A percentile compares a stretch with the other conserved stretches of the same genome.
phyloP scores from a whole-genome alignment of 2,888 invertebrate species.

The Drosophila monieri region DNA sequence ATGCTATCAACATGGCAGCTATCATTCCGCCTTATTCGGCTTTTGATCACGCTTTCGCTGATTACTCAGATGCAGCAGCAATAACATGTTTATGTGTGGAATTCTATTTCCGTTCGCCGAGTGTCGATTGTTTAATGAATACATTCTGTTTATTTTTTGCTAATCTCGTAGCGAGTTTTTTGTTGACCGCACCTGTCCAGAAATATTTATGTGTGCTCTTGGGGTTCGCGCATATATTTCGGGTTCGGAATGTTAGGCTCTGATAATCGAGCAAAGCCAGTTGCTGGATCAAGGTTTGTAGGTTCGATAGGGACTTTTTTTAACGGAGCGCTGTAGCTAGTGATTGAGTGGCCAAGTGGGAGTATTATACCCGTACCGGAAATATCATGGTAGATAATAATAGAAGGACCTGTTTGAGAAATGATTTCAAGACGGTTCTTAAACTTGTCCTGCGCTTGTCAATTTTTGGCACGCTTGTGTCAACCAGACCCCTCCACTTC shows the following conservation, averaged over 20 bases:
- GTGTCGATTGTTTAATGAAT: slow-evolving; percentile 47
- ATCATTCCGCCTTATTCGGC: slow-evolving; percentile 24
- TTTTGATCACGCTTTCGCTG: slow-evolving; percentile 8
- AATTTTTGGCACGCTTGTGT: background rate
- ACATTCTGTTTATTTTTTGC: slow-evolving; percentile 35
- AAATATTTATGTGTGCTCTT: slow-evolving; percentile 4
- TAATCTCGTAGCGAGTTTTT: slow-evolving; percentile 34
- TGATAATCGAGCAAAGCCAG: slow-evolving; percentile 1
- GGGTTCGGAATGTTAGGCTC: background rate
- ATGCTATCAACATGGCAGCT: slow-evolving; percentile 27
- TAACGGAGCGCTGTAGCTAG: slow-evolving; percentile 16
- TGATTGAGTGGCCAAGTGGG: background rate
- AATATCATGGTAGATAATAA: too few species aligned
- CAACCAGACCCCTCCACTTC: background rate
- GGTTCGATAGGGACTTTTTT: slow-evolving; percentile 19
- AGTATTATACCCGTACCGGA: background rate
- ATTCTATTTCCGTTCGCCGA: slow-evolving; percentile 55
- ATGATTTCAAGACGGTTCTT: too few species aligned
- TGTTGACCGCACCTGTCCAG: background rate
- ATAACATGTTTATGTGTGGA: slow-evolving; percentile 10
- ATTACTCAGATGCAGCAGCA: slow-evolving; percentile 20
- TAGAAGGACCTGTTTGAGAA: too few species aligned
- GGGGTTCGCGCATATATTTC: slow-evolving; percentile 1
- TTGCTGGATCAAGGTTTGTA: slow-evolving; percentile 38
- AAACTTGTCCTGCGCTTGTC: background rate